These are phyloP conservation scores for Gambusia affinis DNA, from an alignment of 2,113 vertebrate genomes.

Conservation along the genomic window DNA sequence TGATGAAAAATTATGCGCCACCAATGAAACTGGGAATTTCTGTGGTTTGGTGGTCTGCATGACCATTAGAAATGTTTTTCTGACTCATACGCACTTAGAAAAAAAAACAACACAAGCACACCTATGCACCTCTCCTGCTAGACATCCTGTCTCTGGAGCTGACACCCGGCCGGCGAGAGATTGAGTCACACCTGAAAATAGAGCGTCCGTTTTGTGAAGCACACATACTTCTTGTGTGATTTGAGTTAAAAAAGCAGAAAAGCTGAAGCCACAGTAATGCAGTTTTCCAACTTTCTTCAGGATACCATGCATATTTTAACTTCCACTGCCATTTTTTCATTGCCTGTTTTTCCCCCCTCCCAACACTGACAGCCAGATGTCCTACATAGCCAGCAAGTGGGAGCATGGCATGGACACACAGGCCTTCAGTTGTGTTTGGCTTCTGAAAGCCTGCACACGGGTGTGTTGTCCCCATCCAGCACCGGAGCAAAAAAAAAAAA, in stretches of 20 bases:
- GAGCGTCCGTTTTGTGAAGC: constrained; percentile 15
- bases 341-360: constrained; percentile 62
- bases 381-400: constrained; percentile 22
- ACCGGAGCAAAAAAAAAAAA: constrained; percentile 28
- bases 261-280: constrained; percentile 10
- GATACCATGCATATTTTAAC: constrained; percentile 72
- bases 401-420: constrained; percentile 14
- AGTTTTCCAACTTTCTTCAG: constrained; percentile 25
- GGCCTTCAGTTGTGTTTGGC: constrained; percentile 22
- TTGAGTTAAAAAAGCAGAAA: constrained; percentile 17
- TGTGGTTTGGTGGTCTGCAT: background rate
- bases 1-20: background rate
- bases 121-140: constrained; percentile 28
- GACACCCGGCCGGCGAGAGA: constrained; percentile 30
- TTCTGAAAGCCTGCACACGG: constrained; percentile 16
- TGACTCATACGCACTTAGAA: constrained; percentile 34
- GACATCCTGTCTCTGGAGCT: constrained; percentile 39
- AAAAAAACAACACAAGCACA: constrained; percentile 45
- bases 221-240: constrained; percentile 1
- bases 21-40: constrained; percentile 26
- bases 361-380: constrained; percentile 72
- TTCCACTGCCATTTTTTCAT: constrained; percentile 65
- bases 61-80: constrained; percentile 7
- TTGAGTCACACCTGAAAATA: constrained; percentile 63
- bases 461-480: constrained; percentile 48